Conservation (phyloP, 2,113 vertebrate species). For the Azemiops feae region DNA sequence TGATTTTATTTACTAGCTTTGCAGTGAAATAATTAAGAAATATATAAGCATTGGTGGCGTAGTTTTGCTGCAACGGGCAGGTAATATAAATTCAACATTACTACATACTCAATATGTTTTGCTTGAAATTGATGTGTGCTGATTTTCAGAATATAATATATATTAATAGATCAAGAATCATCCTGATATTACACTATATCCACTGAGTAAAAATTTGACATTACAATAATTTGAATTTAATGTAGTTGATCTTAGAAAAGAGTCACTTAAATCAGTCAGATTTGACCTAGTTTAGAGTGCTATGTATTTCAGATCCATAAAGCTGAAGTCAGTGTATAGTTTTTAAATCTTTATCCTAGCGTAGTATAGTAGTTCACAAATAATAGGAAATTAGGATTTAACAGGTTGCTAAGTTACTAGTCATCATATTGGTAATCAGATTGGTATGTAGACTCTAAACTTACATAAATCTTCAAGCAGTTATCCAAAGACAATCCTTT, state of each 20-base stretch:
- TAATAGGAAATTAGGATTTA: neutral
- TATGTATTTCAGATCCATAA: neutral
- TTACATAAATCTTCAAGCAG: neutral
- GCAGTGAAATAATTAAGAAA: conserved; percentile 77
- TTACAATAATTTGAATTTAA: neutral
- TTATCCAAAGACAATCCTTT: neutral
- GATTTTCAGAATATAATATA: neutral
- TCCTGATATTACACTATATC: neutral
- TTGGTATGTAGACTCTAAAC: neutral
- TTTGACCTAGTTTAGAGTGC: neutral
- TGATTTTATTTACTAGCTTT: conserved; percentile 73
- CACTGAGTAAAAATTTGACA: neutral
- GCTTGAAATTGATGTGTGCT: neutral
- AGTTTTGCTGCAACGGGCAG: conserved; percentile 82
- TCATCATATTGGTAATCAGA: neutral
- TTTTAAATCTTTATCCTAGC: neutral
- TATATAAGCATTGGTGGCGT: conserved; percentile 72
- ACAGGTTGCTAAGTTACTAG: neutral
- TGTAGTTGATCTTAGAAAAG: neutral
- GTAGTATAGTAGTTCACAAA: neutral
- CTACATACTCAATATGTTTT: neutral
- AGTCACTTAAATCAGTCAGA: neutral
- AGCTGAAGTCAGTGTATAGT: neutral
- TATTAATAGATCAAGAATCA: neutral
- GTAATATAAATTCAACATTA: conserved; percentile 61